Evolutionary conservation across 2,888 invertebrate species (phyloP), one percentile per base, ranked within the genome.

Genomic region (Eudasyphora cyanicolor): DNA sequence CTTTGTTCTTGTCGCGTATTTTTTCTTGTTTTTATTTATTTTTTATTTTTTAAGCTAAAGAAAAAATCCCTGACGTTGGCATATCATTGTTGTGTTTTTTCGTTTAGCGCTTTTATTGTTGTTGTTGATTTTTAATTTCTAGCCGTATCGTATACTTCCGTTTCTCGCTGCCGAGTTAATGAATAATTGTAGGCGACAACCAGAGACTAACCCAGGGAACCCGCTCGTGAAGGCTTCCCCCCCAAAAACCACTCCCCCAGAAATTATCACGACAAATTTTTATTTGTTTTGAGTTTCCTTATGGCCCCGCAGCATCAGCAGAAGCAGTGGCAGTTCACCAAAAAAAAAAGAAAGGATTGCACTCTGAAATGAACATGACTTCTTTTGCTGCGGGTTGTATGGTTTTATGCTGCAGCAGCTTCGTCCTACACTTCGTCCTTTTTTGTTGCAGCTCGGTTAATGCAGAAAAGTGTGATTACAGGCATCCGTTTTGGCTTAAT

Each of bases 231-330:
- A n/a, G n/a, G n/a, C n/a, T n/a, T n/a, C n/a, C n/a, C 79, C 12
- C 38, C 29, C n/a, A 38, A 42, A 82, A 70, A 75, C 27, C 38
- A 70, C 29, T 19, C 60, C 60, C 54, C n/a, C 21, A 71, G 60
- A 57, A 24, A 57, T 82, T 70, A 79, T 57, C 76, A 77, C 77
- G 79, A 81, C 81, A 81, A 84, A 90, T 90, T 90, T 86, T 88
- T 90, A 89, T 89, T 90, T 90, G 89, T 90, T 89, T 87, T 86
- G 87, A 89, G 89, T 89, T 90, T 90, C 89, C 90, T 89, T 89
- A 88, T 83, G 79, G 69, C 79, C 74, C 49, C 49, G 64, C 60
- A 71, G 70, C 80, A 71, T 64, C 78, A 78, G 38, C 32, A 54
- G 19, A 51, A 45, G 12, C 62, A 27, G 74, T 76, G 71, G 32